Base-by-base conservation (phyloP, 2,888 invertebrate genomes). In the Odiellus spinosus region DNA sequence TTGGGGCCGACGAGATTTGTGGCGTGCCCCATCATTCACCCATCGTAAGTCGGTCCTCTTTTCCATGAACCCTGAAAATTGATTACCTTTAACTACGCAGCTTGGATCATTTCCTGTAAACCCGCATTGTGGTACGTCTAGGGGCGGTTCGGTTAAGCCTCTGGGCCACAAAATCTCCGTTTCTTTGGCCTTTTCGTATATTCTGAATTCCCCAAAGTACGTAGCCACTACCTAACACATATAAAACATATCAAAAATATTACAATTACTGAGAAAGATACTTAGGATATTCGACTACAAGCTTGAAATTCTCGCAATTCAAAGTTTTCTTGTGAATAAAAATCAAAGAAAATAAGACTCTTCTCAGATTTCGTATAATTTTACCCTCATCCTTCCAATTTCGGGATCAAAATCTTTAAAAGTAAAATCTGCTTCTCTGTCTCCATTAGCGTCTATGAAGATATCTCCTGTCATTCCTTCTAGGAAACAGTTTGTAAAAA, bases 111-210 rank as follows among this genome's bases (percentile, higher is more conserved):
- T 81, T 11, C 80, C 83, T 44, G 82, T 63, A 64, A 84, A 86
- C 0, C 86, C 86, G 57, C 86, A 86, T 39, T 71, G 72, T 0
- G 86, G 86, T 2, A 79, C 73, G 65, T 85, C 83, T 0, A 77
- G 76, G 0, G 83, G 81, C 1, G 55, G 55, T 8, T 45, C 50
- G 2, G 48, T 47, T 8, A 11, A 19, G 3, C 47, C 43, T 10
- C 18, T 44, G 3, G 56, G 55, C 56, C 56, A 56, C 12, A 50
- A 41, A 12, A 56, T 52, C 19, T 53, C 51, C 11, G 15, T 20
- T 3, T 44, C 48, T 1, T 32, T 36, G 14, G 49, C 34, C 32
- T 52, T 52, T 8, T 55, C 55, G 4, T 52, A 53, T 2, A 38
- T 2, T 20, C 49, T 46, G 38, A 43, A 43, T 1, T 33, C 41